Percentiles rank a stretch among this genome's conserved stretches.
Conservation (phyloP, 2,113 vertebrate genomes). For the Platysteira castanea region DNA sequence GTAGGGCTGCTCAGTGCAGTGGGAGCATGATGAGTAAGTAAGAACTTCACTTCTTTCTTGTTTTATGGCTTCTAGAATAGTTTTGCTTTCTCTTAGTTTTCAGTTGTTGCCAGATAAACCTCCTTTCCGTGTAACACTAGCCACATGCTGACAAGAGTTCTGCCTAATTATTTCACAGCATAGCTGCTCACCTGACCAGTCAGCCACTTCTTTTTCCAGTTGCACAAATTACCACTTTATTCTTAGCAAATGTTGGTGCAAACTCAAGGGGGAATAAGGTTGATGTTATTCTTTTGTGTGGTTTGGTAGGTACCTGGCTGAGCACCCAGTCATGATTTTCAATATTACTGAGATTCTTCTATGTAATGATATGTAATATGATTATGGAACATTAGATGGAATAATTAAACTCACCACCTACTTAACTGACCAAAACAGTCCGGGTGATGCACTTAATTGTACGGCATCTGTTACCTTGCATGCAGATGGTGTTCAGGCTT, state of each 20-base stretch:
- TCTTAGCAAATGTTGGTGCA: background rate
- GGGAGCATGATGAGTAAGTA: background rate
- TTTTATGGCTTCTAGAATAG: background rate
- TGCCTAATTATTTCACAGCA: background rate
- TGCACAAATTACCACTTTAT: background rate
- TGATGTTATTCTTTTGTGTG: background rate
- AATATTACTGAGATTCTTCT: background rate
- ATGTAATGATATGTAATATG: background rate
- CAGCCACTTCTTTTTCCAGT: background rate
- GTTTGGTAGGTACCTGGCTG: background rate
- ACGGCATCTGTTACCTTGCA: background rate
- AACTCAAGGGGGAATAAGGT: background rate
- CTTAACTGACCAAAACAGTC: conserved; percentile 12
- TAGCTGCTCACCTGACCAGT: background rate
- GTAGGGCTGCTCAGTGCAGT: background rate
- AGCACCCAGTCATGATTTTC: background rate
- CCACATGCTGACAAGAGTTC: background rate
- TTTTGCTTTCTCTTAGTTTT: background rate
- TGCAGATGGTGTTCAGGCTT: background rate
- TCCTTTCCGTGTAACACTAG: background rate
- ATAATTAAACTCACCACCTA: conserved; percentile 31
- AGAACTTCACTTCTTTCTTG: background rate
- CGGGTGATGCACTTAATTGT: background rate
- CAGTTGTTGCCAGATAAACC: background rate
- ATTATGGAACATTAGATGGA: background rate